Conservation (phyloP, 2,113 vertebrate species). For the Orientallactaga bullata region DNA sequence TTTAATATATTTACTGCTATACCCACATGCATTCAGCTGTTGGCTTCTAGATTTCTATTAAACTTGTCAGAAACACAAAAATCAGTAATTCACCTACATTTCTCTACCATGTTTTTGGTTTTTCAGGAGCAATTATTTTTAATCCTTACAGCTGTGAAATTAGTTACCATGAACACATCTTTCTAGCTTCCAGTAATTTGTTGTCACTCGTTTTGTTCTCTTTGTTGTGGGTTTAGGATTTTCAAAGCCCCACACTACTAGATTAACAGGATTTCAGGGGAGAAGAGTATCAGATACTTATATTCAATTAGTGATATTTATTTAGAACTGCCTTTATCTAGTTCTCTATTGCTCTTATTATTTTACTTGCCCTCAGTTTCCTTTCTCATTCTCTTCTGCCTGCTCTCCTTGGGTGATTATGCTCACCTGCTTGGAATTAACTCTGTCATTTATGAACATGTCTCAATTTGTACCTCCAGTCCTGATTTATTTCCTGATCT, state of each 20-base stretch:
- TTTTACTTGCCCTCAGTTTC: background rate
- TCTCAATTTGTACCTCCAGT: background rate
- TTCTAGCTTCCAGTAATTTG: slow-evolving; percentile 23
- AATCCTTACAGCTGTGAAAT: slow-evolving; percentile 21
- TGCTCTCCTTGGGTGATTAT: background rate
- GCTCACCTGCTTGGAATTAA: background rate
- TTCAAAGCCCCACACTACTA: background rate
- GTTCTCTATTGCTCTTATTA: background rate
- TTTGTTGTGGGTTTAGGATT: slow-evolving; percentile 18
- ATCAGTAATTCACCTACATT: background rate
- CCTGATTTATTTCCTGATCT: background rate
- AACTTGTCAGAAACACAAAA: slow-evolving; percentile 30
- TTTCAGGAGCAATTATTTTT: background rate
- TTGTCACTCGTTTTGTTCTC: background rate
- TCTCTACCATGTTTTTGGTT: background rate
- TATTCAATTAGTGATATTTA: background rate
- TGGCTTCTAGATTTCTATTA: background rate
- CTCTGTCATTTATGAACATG: slow-evolving; percentile 27
- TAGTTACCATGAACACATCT: background rate
- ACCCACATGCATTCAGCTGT: background rate
- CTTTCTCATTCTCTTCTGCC: slow-evolving; percentile 13
- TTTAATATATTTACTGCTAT: slow-evolving; percentile 40
- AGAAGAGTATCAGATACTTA: background rate
- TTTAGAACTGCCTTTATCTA: slow-evolving; percentile 11
- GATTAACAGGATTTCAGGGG: background rate